A percentile compares a stretch with the other conserved stretches of the same genome.
Conservation (phyloP, 2,888 invertebrate species). For the Anagyrus pseudococci region DNA sequence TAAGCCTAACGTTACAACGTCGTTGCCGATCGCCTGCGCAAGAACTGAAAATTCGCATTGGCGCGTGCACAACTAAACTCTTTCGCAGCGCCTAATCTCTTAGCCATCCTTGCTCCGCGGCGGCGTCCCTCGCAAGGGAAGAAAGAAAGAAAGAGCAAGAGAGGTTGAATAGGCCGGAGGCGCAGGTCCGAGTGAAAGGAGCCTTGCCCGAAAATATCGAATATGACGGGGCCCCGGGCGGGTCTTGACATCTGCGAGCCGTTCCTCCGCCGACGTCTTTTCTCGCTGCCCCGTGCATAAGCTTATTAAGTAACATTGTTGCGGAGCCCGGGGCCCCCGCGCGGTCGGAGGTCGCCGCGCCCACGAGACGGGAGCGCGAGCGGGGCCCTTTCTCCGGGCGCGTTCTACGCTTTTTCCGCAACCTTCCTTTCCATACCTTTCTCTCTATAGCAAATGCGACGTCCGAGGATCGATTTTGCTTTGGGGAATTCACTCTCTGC, state of each 20-base stretch:
- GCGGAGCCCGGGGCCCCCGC: slow-evolving; percentile 43
- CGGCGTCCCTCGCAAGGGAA: no score
- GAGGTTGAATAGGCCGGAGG: background rate
- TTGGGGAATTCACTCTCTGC: slow-evolving; percentile 38
- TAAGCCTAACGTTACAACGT: no score
- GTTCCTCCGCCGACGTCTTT: slow-evolving; percentile 44
- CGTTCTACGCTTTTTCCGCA: slow-evolving; percentile 5
- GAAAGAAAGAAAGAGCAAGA: background rate
- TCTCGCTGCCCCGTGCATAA: slow-evolving; percentile 57
- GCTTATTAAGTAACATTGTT: slow-evolving; percentile 61
- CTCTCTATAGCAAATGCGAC: background rate
- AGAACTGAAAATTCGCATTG: slow-evolving; percentile 17
- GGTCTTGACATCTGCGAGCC: slow-evolving; percentile 57
- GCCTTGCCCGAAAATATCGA: slow-evolving; percentile 55
- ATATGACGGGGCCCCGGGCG: slow-evolving; percentile 59
- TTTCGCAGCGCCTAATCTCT: slow-evolving; percentile 17
- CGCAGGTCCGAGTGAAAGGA: slow-evolving; percentile 17
- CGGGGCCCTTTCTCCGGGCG: slow-evolving; percentile 22
- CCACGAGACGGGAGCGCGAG: slow-evolving; percentile 24
- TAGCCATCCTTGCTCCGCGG: no score
- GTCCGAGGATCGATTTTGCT: slow-evolving; percentile 34
- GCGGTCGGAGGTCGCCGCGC: slow-evolving; percentile 48
- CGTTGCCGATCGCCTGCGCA: no score
- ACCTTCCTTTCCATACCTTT: slow-evolving; percentile 16
- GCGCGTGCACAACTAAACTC: slow-evolving; percentile 23